These are phyloP conservation scores for Porphyrio hochstetteri DNA, from an alignment of 2,113 vertebrate species.

Conservation along the genomic window DNA sequence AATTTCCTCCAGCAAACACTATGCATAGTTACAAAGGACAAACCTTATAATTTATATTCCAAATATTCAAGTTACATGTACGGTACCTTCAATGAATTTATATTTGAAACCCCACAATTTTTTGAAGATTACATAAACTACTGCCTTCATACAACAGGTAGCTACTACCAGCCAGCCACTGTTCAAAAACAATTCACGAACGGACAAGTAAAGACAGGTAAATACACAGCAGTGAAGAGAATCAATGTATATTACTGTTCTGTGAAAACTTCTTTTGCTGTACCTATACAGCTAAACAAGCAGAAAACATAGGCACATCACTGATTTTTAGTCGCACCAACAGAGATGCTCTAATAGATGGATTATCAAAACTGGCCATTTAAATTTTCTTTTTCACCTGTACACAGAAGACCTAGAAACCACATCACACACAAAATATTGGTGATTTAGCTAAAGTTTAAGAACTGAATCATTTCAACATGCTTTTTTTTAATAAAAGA, in stretches of 20 bases:
- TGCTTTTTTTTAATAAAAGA: neutral
- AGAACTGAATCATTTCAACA: neutral
- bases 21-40: neutral
- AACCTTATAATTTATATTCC: neutral
- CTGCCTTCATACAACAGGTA: neutral
- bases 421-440: neutral
- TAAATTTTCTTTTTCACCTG: neutral
- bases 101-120: neutral
- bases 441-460: neutral
- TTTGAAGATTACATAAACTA: neutral
- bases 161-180: neutral
- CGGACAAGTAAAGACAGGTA: neutral
- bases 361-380: neutral
- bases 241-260: neutral
- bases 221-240: neutral
- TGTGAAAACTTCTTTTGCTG: neutral
- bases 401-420: neutral
- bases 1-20: neutral
- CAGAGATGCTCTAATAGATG: neutral
- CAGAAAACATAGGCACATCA: neutral
- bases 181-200: neutral
- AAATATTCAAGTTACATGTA: neutral
- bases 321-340: neutral
- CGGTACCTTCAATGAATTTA: neutral
- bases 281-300: neutral